phyloP scores from a whole-genome alignment of 2,888 invertebrate species.

The Ceriagrion tenellum region DNA sequence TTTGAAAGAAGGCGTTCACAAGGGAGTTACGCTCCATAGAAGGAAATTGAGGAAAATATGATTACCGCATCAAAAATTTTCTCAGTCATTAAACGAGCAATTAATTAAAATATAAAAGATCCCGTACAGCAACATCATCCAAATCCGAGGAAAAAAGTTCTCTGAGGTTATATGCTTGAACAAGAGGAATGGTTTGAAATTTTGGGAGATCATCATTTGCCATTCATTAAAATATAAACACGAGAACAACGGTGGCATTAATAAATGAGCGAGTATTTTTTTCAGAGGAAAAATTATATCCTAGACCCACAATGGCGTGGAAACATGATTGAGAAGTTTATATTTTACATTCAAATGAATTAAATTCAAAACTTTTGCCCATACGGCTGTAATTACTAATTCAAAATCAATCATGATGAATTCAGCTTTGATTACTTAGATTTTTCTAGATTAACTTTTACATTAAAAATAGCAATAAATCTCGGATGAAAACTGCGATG shows the following conservation, averaged over 20 bases:
- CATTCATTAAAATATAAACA: not conserved
- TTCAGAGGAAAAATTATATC: too few relatives aligned
- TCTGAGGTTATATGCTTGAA: not conserved
- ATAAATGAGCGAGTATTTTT: not conserved
- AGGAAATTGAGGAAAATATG: not conserved
- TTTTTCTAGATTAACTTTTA: too few relatives aligned
- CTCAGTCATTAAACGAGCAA: not conserved
- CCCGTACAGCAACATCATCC: not conserved
- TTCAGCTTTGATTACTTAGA: too few relatives aligned
- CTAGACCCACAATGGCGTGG: too few relatives aligned
- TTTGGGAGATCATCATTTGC: not conserved
- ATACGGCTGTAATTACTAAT: too few relatives aligned
- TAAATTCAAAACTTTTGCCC: too few relatives aligned
- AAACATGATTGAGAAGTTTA: too few relatives aligned
- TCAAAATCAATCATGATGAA: too few relatives aligned
- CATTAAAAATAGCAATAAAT: too few relatives aligned
- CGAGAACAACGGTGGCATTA: not conserved
- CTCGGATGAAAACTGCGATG: too few relatives aligned
- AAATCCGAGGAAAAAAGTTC: not conserved
- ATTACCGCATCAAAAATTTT: not conserved
- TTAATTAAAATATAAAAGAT: not conserved
- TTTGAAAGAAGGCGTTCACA: not conserved
- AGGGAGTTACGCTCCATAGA: not conserved
- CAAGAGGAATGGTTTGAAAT: not conserved
- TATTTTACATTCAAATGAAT: too few relatives aligned